Conservation (phyloP, 2,888 invertebrate species). For the Pycnomerus fuliginosus region DNA sequence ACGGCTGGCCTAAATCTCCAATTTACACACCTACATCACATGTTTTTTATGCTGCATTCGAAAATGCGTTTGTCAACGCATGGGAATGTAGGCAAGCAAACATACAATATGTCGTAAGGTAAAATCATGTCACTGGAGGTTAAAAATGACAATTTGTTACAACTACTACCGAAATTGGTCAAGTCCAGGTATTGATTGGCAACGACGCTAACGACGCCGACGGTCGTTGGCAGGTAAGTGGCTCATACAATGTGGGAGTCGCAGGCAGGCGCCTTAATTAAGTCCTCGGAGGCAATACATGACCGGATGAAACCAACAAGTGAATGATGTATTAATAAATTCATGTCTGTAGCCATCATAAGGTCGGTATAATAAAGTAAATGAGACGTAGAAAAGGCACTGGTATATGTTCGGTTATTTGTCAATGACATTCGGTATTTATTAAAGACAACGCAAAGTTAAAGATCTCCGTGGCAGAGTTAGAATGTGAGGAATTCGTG, state of each 20-base stretch:
- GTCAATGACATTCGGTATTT: conserved; percentile 53
- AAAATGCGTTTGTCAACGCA: too few species aligned
- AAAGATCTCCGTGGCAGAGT: conserved; percentile 46
- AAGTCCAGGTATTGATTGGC: conserved; percentile 17
- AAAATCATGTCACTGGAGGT: too few species aligned
- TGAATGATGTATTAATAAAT: conserved; percentile 39
- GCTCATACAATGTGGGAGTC: conserved; percentile 6
- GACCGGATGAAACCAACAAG: conserved; percentile 26
- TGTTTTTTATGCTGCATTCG: too few species aligned
- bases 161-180: too few species aligned
- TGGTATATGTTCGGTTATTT: conserved; percentile 49
- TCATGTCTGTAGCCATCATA: conserved; percentile 34
- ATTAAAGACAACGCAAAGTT: conserved; percentile 51
- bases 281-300: conserved; percentile 29
- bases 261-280: conserved; percentile 28
- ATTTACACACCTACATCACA: too few species aligned
- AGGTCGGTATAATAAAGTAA: conserved; percentile 40
- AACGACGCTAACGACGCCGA: conserved; percentile 10
- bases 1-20: too few species aligned
- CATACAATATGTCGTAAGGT: too few species aligned
- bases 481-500: conserved; percentile 49
- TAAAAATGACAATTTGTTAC: too few species aligned
- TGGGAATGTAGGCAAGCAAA: too few species aligned
- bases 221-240: neutral
- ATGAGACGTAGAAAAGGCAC: conserved; percentile 45